A percentile compares a stretch with the other conserved stretches of the same genome.
These are phyloP conservation scores for Albula glossodonta DNA, from an alignment of 2,113 vertebrate genomes.

Conservation along the genomic window DNA sequence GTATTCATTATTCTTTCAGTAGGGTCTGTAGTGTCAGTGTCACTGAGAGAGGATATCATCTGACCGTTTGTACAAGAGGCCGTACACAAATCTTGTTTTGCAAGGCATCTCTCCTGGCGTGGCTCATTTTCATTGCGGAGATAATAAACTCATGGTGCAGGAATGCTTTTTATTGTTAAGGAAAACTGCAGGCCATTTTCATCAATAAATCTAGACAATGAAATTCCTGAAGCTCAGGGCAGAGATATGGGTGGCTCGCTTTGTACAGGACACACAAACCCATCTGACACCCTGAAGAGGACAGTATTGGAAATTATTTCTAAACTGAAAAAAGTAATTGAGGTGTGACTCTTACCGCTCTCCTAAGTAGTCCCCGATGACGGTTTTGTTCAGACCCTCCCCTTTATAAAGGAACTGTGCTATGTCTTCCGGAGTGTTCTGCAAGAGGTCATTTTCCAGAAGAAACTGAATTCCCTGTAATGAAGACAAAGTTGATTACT, in stretches of 20 bases:
- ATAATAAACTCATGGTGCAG: constrained; percentile 35
- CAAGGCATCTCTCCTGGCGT: constrained; percentile 19
- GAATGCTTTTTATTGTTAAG: constrained; percentile 33
- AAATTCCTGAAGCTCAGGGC: constrained; percentile 29
- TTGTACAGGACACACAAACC: constrained; percentile 45
- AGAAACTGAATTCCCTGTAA: constrained; percentile 94
- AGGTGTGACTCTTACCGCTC: constrained; percentile 78
- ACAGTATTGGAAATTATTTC: not conserved
- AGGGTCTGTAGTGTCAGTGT: not conserved
- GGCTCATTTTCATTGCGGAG: constrained; percentile 22
- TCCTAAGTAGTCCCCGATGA: constrained; percentile 96
- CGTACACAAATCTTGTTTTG: constrained; percentile 23
- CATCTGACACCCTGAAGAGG: not conserved
- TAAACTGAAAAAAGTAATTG: not conserved
- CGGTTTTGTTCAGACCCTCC: constrained; percentile 96
- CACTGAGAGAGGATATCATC: not conserved
- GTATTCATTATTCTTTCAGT: not conserved
- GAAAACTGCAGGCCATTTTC: constrained; percentile 34
- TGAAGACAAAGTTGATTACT: constrained; percentile 3
- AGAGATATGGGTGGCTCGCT: too few species aligned
- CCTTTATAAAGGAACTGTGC: constrained; percentile 98
- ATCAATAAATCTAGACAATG: constrained; percentile 48
- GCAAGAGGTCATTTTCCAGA: constrained; percentile 94
- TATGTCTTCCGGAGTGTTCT: constrained; percentile 92
- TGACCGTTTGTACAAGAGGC: not conserved